phyloP scores from a whole-genome alignment of 2,888 invertebrate species.

The Latrodectus elegans region DNA sequence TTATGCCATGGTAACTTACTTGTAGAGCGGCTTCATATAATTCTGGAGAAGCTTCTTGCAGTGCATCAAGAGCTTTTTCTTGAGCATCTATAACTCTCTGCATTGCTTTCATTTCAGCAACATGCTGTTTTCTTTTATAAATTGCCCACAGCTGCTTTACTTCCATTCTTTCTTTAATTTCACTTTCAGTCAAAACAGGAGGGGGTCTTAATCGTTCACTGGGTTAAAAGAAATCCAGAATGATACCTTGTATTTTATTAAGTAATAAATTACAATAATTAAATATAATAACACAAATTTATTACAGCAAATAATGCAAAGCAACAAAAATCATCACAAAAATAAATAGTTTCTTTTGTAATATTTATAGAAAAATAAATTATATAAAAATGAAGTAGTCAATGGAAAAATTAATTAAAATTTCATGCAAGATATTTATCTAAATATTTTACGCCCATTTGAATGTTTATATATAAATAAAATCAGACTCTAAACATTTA shows the following conservation, averaged over 20 bases:
- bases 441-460: no score
- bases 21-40: conserved; percentile 90
- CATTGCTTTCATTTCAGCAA: conserved; percentile 81
- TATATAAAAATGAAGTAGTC: no score
- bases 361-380: no score
- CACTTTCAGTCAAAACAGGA: conserved; percentile 77
- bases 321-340: no score
- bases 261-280: no score
- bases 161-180: conserved; percentile 80
- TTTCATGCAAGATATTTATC: no score
- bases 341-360: no score
- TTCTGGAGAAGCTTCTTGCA: conserved; percentile 87
- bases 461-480: no score
- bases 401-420: no score
- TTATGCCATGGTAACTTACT: conserved; percentile 76
- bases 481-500: no score
- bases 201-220: conserved; percentile 73
- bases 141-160: conserved; percentile 85
- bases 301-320: no score
- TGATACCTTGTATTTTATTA: not conserved
- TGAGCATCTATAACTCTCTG: conserved; percentile 83
- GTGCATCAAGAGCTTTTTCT: conserved; percentile 85
- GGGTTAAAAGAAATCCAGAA: conserved; percentile 35
- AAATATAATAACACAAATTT: no score
- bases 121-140: conserved; percentile 81